A percentile compares a stretch with the other conserved stretches of the same genome.
phyloP scores from a whole-genome alignment of 2,797 vertebrate genomes.

The Xerus rutilus region DNA sequence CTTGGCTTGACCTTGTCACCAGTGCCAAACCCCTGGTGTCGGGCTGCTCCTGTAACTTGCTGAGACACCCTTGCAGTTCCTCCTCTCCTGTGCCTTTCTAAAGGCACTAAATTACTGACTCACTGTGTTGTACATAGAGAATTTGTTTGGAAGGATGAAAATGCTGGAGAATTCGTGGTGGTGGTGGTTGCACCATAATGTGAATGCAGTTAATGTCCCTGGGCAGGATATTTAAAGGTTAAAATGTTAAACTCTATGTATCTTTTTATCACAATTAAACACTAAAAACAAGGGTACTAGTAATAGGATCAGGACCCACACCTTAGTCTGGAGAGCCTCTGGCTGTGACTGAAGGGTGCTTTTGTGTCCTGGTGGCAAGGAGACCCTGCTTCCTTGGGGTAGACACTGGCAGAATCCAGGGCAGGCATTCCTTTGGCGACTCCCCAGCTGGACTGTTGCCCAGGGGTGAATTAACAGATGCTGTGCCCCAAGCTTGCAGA shows the following conservation, averaged over 20 bases:
- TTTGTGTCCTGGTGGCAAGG: background rate
- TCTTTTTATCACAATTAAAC: background rate
- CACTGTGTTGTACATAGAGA: background rate
- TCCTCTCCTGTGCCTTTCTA: background rate
- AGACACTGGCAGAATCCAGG: background rate
- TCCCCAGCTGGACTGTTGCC: background rate
- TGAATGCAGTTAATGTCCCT: background rate
- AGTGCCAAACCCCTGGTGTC: background rate
- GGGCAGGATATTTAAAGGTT: background rate
- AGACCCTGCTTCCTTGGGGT: background rate
- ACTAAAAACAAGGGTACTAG: background rate
- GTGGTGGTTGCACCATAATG: background rate
- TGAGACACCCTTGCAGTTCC: fast-evolving
- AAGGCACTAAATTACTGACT: background rate
- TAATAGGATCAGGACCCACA: background rate
- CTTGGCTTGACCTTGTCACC: background rate
- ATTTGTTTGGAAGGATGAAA: background rate
- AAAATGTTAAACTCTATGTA: background rate
- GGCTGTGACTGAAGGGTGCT: background rate
- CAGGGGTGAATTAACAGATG: background rate
- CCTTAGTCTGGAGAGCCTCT: background rate
- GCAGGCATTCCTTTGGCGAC: background rate
- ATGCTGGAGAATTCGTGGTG: background rate
- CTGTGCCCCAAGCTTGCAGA: background rate
- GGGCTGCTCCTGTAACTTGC: background rate